Conservation (phyloP, 2,113 vertebrate genomes). For the Cercopithecus mona region DNA sequence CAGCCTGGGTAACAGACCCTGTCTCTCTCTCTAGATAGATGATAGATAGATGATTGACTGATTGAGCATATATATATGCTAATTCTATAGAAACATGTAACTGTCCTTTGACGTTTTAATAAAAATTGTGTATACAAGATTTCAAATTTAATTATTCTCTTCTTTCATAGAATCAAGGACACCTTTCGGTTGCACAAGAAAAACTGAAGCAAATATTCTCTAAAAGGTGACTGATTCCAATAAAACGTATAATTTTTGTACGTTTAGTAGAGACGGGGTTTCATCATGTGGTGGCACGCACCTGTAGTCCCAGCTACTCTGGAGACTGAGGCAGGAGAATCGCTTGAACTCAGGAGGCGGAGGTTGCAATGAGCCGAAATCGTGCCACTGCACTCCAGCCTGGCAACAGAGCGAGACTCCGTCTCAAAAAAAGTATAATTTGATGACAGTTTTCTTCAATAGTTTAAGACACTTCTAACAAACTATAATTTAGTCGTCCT, state of each 20-base stretch:
- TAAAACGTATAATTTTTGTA: neutral
- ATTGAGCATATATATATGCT: neutral
- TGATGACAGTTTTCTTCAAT: neutral
- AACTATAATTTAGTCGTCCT: neutral
- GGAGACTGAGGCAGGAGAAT: too few species aligned
- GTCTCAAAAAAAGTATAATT: neutral
- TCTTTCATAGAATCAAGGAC: neutral
- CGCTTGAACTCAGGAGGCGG: too few species aligned
- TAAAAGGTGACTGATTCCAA: neutral
- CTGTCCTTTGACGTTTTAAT: neutral
- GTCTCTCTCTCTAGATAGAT: too few species aligned
- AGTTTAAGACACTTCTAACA: neutral
- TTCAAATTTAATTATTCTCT: neutral
- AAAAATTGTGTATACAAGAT: neutral
- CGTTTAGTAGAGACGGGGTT: too few species aligned
- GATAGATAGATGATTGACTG: too few species aligned
- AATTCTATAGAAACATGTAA: neutral
- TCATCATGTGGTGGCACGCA: too few species aligned
- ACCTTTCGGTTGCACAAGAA: neutral
- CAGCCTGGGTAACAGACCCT: too few species aligned
- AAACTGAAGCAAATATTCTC: slow-evolving; percentile 28
- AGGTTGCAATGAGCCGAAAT: too few species aligned
- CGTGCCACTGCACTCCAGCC: too few species aligned
- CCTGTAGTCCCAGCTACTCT: too few species aligned
- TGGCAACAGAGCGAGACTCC: too few species aligned